phyloP scores from a whole-genome alignment of 1,140 invertebrate species.

The Bombus sibiricus region DNA sequence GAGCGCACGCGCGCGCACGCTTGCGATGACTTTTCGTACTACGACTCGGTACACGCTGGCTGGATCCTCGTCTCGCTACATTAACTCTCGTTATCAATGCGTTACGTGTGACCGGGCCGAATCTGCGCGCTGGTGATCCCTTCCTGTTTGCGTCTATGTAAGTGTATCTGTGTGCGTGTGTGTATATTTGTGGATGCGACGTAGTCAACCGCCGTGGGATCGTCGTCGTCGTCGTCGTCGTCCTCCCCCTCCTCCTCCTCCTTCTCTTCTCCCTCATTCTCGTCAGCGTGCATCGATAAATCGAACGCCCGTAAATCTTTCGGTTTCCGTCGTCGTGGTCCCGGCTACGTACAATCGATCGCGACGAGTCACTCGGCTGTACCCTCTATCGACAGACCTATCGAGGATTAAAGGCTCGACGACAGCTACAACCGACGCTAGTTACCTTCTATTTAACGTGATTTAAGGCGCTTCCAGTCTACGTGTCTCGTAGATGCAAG shows the following conservation, averaged over 20 bases:
- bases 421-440: slow-evolving; percentile 66
- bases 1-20: not conserved
- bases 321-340: slow-evolving; percentile 60
- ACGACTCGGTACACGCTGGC: slow-evolving; percentile 45
- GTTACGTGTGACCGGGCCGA: slow-evolving; percentile 55
- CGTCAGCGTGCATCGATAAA: slow-evolving; percentile 65
- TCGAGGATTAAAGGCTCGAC: slow-evolving; percentile 65
- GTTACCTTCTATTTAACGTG: slow-evolving; percentile 68
- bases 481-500: slow-evolving; percentile 41
- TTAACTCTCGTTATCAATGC: slow-evolving; percentile 65
- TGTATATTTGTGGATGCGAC: slow-evolving; percentile 5
- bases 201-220: slow-evolving; percentile 45
- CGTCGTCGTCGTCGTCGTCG: slow-evolving; percentile 5
- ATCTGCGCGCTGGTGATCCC: slow-evolving; percentile 38
- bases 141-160: not conserved
- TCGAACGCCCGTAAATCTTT: slow-evolving; percentile 69
- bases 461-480: slow-evolving; percentile 58
- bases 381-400: slow-evolving; percentile 66
- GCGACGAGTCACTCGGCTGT: slow-evolving; percentile 61
- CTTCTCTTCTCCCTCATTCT: not conserved
- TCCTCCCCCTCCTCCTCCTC: not conserved
- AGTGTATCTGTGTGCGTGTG: not conserved
- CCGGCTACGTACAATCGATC: slow-evolving; percentile 62
- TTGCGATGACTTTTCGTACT: slow-evolving; percentile 37
- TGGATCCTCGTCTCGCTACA: slow-evolving; percentile 49